Evolutionary conservation across 2,797 vertebrate species (phyloP).

Genomic region (Hylomyscus alleni): DNA sequence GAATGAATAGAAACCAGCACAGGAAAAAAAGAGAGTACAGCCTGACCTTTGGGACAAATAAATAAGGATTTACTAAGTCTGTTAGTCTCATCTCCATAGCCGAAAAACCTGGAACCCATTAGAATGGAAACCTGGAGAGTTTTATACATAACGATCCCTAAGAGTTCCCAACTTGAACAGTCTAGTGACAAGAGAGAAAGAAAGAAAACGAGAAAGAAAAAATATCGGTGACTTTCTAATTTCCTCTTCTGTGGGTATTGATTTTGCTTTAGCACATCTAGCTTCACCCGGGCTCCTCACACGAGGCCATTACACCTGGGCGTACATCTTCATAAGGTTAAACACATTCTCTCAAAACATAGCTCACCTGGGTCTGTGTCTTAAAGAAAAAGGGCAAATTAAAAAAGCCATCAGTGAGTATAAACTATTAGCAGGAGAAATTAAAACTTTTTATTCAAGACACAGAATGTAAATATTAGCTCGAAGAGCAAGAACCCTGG

Average conservation of each 20-base stretch:
- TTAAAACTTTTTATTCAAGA: conserved; percentile 79
- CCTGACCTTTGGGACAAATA: conserved; percentile 78
- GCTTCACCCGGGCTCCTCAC: conserved; percentile 55
- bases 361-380: conserved; percentile 50
- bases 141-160: conserved; percentile 72
- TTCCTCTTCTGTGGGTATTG: conserved; percentile 76
- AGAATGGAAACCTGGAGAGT: conserved; percentile 73
- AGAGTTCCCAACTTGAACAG: conserved; percentile 53
- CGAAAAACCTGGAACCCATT: conserved; percentile 80
- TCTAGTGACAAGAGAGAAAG: conserved; percentile 56
- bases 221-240: conserved; percentile 58
- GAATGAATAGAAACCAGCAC: conserved; percentile 74
- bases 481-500: conserved; percentile 65
- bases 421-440: conserved; percentile 79
- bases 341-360: conserved; percentile 72
- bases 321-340: conserved; percentile 77
- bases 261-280: conserved; percentile 79
- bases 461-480: conserved; percentile 78
- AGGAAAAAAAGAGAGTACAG: conserved; percentile 65
- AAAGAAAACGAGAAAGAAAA: not conserved
- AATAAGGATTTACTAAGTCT: conserved; percentile 80
- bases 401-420: conserved; percentile 70
- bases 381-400: conserved; percentile 74
- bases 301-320: conserved; percentile 53
- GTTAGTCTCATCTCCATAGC: conserved; percentile 63